Evolutionary conservation across 2,797 vertebrate genomes (phyloP).

Genomic region (Clarias pachynema): DNA sequence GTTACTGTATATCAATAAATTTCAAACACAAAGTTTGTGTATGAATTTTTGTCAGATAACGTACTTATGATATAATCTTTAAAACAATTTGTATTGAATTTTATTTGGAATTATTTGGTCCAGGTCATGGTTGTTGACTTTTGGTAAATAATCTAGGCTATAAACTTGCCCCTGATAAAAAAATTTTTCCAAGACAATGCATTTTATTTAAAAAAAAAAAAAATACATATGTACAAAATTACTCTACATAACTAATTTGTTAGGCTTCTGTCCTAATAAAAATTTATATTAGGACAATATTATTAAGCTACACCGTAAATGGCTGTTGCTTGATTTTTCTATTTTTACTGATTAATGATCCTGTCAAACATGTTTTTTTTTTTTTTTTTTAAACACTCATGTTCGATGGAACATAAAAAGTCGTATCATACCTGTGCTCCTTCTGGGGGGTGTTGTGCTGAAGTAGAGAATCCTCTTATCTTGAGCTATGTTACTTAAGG

Average conservation of each 20-base stretch:
- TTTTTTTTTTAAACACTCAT: background rate
- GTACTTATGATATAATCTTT: background rate
- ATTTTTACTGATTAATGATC: background rate
- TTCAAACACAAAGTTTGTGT: no score
- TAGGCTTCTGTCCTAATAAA: background rate
- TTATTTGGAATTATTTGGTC: background rate
- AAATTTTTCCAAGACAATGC: background rate
- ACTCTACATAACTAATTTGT: background rate
- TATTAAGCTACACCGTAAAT: background rate
- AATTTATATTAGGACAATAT: no score
- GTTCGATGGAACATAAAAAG: slow-evolving; percentile 27
- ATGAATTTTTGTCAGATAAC: background rate
- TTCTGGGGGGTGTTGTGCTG: slow-evolving; percentile 56
- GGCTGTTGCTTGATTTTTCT: background rate
- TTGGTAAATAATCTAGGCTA: background rate
- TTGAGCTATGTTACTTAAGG: slow-evolving; percentile 55
- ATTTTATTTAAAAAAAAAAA: background rate
- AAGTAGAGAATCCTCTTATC: slow-evolving; percentile 60
- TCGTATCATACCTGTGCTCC: slow-evolving; percentile 69
- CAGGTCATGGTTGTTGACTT: background rate
- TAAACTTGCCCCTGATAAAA: background rate
- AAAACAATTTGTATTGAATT: background rate
- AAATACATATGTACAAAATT: background rate
- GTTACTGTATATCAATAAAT: background rate
- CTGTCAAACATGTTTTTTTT: background rate